Base-by-base conservation (phyloP, 2,113 vertebrate genomes). In the Connochaetes taurinus region DNA sequence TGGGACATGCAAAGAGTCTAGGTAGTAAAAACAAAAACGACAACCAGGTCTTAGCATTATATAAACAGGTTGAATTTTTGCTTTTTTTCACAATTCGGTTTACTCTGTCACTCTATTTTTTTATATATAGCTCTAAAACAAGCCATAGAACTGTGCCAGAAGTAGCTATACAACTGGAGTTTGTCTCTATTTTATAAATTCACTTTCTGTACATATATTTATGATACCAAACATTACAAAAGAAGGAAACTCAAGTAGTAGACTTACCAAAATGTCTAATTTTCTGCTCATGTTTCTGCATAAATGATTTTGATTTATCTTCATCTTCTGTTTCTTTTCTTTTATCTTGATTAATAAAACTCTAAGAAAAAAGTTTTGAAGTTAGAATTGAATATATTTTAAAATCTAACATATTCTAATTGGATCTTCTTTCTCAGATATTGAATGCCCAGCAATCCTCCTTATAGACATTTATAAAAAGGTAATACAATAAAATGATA, bases 261-360 rank as follows among this genome's bases (percentile, higher is more conserved):
- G 23, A 98, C 99, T 99, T 98, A 99, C 99, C 99, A 43, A 99
- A 99, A 99, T 99, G 99, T 97, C 99, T 99, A 92, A 99, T 99
- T 95, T 99, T 99, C 98, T 99, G 98, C 94, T 99, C 99, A 83
- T 99, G 99, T 96, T 99, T 99, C 97, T 99, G 99, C 90, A 99
- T 99, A 98, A 99, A 99, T 52, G 99, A 99, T 98, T 99, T 98
- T 98, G 99, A 99, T 96, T 98, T 99, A 97, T 99, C 99, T 97
- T 99, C 99, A 89, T 99, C 99, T 97, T 99, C 98, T 91, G 85
- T 98, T 98, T 99, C 99, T 98, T 98, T 98, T 94, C 98, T 97
- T 97, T 99, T 98, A 96, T 98, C 99, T 95, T 98, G 99, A 98
- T 99, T 99, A 98, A 99, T 99, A 98, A 99, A 99, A 98, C 99